Percentiles rank a stretch among this genome's conserved stretches.
phyloP scores from a whole-genome alignment of 1,140 invertebrate genomes.

The Philopotamus ludificatus region DNA sequence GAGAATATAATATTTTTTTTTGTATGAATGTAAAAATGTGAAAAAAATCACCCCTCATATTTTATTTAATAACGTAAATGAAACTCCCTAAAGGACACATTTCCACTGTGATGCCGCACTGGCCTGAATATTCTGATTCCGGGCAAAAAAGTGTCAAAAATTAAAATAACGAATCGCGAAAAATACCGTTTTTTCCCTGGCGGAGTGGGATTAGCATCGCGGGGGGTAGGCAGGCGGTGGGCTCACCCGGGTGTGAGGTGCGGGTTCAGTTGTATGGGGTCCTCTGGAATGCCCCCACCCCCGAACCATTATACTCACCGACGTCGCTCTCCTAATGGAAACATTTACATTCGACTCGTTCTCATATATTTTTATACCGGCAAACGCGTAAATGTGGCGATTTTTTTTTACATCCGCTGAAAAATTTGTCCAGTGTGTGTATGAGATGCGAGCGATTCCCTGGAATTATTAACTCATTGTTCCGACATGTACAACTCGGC shows the following conservation, averaged over 20 bases:
- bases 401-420: too few species aligned
- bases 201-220: slow-evolving; percentile 35
- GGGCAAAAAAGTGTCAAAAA: slow-evolving; percentile 41
- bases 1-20: too few species aligned
- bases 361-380: slow-evolving; percentile 37
- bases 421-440: too few species aligned
- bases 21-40: not conserved
- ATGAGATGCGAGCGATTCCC: too few species aligned
- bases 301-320: slow-evolving; percentile 14
- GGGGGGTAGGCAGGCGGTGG: slow-evolving; percentile 4
- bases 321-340: slow-evolving; percentile 36
- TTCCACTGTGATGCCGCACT: slow-evolving; percentile 25
- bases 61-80: slow-evolving; percentile 43
- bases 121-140: slow-evolving; percentile 35
- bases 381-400: slow-evolving; percentile 34
- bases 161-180: slow-evolving; percentile 43
- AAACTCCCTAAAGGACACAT: slow-evolving; percentile 40
- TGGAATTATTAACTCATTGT: too few species aligned
- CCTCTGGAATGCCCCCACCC: not conserved
- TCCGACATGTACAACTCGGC: too few species aligned
- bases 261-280: not conserved
- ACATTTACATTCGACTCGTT: slow-evolving; percentile 38
- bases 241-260: not conserved
- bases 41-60: slow-evolving; percentile 42
- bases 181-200: slow-evolving; percentile 37